Conservation (phyloP, 2,888 invertebrate genomes). For the Aphelenchoides bicaudatus region DNA sequence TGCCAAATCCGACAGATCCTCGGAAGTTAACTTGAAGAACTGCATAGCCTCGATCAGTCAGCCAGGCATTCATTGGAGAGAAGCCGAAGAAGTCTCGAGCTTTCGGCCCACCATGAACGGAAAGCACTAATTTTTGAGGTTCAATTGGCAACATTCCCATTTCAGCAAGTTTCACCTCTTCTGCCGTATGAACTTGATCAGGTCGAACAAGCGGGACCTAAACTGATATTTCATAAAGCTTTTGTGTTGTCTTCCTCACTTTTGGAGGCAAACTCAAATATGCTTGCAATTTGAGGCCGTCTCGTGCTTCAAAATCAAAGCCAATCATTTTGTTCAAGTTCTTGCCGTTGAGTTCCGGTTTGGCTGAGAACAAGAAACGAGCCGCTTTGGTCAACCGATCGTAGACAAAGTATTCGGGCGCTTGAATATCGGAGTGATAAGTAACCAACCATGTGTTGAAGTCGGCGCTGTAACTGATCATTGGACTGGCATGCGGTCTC, state of each 20-base stretch:
- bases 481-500: conserved; percentile 45
- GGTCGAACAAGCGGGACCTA: conserved; percentile 38
- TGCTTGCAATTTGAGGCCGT: conserved; percentile 54
- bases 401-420: conserved; percentile 50
- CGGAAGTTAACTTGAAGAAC: conserved; percentile 60
- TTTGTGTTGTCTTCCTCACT: conserved; percentile 14
- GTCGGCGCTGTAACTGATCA: conserved; percentile 36
- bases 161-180: conserved; percentile 46
- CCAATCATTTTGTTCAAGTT: conserved; percentile 54
- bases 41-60: conserved; percentile 58
- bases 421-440: conserved; percentile 53
- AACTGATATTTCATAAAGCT: not conserved
- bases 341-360: conserved; percentile 47
- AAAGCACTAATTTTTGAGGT: conserved; percentile 52
- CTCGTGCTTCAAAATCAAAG: conserved; percentile 56
- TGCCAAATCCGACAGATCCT: conserved; percentile 58
- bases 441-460: conserved; percentile 59
- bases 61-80: conserved; percentile 52
- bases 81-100: conserved; percentile 56
- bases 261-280: conserved; percentile 56
- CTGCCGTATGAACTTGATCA: conserved; percentile 40
- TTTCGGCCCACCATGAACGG: conserved; percentile 59
- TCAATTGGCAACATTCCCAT: conserved; percentile 52
- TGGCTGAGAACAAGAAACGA: conserved; percentile 52
- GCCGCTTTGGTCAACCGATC: conserved; percentile 41